Conservation (phyloP, 2,888 invertebrate genomes). For the Lepidochrysops patricia region DNA sequence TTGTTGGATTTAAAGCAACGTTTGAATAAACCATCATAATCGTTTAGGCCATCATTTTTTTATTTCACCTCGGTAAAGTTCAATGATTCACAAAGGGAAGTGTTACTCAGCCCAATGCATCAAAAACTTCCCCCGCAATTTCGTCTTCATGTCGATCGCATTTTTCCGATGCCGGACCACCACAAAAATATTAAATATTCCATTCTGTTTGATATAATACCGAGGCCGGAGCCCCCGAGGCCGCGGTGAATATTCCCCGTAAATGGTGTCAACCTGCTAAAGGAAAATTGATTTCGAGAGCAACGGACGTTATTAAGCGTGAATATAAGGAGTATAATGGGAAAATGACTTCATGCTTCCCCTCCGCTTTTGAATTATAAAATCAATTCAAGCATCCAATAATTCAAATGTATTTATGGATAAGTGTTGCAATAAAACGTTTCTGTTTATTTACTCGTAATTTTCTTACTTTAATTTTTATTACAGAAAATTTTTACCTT, state of each 20-base stretch:
- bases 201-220: conserved; percentile 5
- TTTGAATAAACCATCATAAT: neutral
- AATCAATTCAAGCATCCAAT: neutral
- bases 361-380: neutral
- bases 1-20: neutral
- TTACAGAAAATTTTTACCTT: neutral
- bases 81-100: neutral
- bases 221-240: neutral
- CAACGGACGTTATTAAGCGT: neutral
- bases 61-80: neutral
- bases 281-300: conserved; percentile 17
- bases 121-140: conserved; percentile 13
- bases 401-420: neutral
- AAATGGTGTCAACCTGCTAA: conserved; percentile 17
- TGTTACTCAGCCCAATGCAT: neutral
- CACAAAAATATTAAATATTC: conserved; percentile 8
- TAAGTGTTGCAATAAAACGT: neutral
- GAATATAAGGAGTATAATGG: conserved; percentile 7
- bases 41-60: too few relatives aligned
- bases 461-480: neutral
- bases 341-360: neutral
- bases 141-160: neutral
- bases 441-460: neutral
- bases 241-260: conserved; percentile 12
- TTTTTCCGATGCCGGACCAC: neutral